Evolutionary conservation across 2,797 vertebrate genomes (phyloP).

Genomic region (Scyliorhinus canicula): DNA sequence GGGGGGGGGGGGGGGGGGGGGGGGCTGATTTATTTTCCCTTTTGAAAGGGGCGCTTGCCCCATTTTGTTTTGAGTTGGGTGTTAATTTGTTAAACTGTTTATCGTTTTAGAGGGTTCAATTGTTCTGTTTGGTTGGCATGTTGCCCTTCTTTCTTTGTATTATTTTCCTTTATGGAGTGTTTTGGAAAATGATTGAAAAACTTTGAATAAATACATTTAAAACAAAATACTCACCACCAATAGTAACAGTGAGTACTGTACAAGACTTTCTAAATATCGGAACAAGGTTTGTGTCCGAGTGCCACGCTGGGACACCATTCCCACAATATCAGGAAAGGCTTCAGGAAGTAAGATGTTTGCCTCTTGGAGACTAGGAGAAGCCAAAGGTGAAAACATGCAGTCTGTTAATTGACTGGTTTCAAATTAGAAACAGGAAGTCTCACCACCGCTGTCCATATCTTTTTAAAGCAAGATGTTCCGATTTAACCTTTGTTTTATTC

Average conservation of each 20-base stretch:
- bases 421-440: background rate
- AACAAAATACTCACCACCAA: too few species aligned
- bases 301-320: background rate
- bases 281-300: background rate
- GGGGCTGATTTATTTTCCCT: too few species aligned
- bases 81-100: too few species aligned
- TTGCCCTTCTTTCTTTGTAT: too few species aligned
- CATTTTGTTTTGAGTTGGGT: too few species aligned
- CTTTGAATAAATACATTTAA: too few species aligned
- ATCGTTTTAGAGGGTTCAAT: too few species aligned
- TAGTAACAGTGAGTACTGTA: background rate
- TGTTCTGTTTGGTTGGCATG: too few species aligned
- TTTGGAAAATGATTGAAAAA: too few species aligned
- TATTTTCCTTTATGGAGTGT: too few species aligned
- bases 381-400: background rate
- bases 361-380: background rate
- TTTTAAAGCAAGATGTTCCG: background rate
- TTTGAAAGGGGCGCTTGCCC: too few species aligned
- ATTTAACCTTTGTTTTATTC: background rate
- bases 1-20: too few species aligned
- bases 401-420: background rate
- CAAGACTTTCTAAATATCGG: background rate
- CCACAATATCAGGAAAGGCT: background rate
- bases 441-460: background rate
- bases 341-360: background rate